Base-by-base conservation (phyloP, 2,113 vertebrate species). In the Pelodiscus sinensis region DNA sequence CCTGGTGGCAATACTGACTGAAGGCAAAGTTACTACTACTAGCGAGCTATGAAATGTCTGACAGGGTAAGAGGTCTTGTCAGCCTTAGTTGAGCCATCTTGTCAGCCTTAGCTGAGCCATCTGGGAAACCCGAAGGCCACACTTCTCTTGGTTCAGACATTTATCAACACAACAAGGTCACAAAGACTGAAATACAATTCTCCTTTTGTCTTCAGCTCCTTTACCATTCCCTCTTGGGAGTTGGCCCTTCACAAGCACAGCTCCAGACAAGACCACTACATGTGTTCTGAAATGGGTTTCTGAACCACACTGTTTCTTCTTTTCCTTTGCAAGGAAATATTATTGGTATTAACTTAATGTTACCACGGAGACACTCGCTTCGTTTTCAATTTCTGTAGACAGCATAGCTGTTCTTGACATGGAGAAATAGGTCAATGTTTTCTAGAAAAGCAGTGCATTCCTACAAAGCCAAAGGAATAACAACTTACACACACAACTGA, bases 31-130 rank as follows among this genome's bases (percentile, higher is more conserved):
- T 95, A 84, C 82, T 81, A 60, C 62, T 93, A 57, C 50, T 79
- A 87, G 73, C 90, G 85, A n/a, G 62, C 87, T 94, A 6, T 92
- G 87, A 92, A 87, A 87, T 62, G 51, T 35, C 84, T 96, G 90
- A 82, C 84, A 95, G 71, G 94, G 87, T 83, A 96, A 94, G n/a
- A 56, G 81, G 90, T 15, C 0, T 71, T 88, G 89, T 95, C 89
- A 95, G 44, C 84, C 52, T 89, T 90, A 55, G 93, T 94, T 97
- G 85, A 93, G 90, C 94, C 92, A 83, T 75, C 79, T 86, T 88
- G 89, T 95, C 89, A 95, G 44, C 84, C 52, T 89, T 90, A 55
- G 93, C 94, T 97, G 85, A 93, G 90, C 94, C 92, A 83, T 75
- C 79, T 86, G 85, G 80, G 57, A 87, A 96, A 95, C 85, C 80